Evolutionary conservation across 2,888 invertebrate species (phyloP).

Genomic region (Lymantria monacha): DNA sequence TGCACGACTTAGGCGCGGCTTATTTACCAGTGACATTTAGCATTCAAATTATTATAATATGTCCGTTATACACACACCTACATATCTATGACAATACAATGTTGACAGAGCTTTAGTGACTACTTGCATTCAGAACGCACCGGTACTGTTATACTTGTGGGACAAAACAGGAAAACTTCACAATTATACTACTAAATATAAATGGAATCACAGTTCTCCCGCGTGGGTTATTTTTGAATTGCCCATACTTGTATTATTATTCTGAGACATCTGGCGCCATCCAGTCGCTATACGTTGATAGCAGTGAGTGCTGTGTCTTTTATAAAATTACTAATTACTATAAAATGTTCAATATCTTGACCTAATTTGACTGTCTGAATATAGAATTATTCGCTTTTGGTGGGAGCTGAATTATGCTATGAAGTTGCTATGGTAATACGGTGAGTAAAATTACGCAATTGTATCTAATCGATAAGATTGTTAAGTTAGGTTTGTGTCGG

Average conservation of each 20-base stretch:
- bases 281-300: conserved; percentile 45
- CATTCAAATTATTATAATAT: conserved; percentile 22
- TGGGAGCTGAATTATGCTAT: conserved; percentile 51
- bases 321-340: conserved; percentile 34
- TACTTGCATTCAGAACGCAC: conserved; percentile 13
- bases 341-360: conserved; percentile 60
- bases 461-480: conserved; percentile 39
- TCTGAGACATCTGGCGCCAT: conserved; percentile 59
- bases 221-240: conserved; percentile 72
- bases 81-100: conserved; percentile 24
- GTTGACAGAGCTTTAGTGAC: conserved; percentile 25
- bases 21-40: conserved; percentile 5
- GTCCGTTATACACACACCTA: conserved; percentile 34
- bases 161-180: conserved; percentile 46
- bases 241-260: conserved; percentile 62
- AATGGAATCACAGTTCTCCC: conserved; percentile 64
- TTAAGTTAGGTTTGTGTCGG: conserved; percentile 24
- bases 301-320: conserved; percentile 36
- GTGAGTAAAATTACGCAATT: conserved; percentile 44
- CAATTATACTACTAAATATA: conserved; percentile 59
- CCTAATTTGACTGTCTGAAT: conserved; percentile 53
- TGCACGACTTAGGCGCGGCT: neutral
- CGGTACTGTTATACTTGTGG: conserved; percentile 24
- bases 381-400: conserved; percentile 48
- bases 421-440: conserved; percentile 60